A percentile compares a stretch with the other conserved stretches of the same genome.
These are phyloP conservation scores for Lamprotornis superbus DNA, from an alignment of 2,113 vertebrate genomes.

Conservation along the genomic window DNA sequence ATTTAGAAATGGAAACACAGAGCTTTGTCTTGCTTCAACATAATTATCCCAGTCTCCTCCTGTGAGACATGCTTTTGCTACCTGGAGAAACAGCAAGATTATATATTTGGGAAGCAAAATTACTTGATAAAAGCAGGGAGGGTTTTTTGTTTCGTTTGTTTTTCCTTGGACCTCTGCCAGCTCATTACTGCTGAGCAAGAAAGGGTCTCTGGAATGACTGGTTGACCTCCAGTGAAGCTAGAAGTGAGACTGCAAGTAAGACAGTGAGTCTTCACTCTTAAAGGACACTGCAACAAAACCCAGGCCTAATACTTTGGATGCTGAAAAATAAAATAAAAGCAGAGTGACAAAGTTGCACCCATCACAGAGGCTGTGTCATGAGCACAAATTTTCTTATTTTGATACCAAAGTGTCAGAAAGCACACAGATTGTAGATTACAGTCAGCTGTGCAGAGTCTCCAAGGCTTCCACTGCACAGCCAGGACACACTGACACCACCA, in stretches of 20 bases:
- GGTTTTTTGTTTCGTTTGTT: background rate
- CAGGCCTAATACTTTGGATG: background rate
- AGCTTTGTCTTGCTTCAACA: background rate
- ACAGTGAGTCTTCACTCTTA: background rate
- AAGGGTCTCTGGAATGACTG: background rate
- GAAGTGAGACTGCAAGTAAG: background rate
- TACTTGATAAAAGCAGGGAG: background rate
- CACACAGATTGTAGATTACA: background rate
- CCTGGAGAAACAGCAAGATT: background rate
- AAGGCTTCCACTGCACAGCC: background rate
- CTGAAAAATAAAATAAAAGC: background rate
- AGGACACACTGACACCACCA: background rate
- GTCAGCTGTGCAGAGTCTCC: background rate
- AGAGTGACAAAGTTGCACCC: background rate
- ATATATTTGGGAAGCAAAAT: background rate
- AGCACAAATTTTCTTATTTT: background rate
- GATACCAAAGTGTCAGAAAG: background rate
- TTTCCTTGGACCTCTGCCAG: background rate
- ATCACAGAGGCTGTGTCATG: background rate
- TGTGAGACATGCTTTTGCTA: background rate
- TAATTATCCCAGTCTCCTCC: background rate
- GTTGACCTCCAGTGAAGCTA: background rate
- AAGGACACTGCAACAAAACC: background rate
- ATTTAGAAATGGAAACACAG: background rate
- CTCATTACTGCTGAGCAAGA: background rate